Base-by-base conservation (phyloP, 2,113 vertebrate genomes). In the Percina caprodes region DNA sequence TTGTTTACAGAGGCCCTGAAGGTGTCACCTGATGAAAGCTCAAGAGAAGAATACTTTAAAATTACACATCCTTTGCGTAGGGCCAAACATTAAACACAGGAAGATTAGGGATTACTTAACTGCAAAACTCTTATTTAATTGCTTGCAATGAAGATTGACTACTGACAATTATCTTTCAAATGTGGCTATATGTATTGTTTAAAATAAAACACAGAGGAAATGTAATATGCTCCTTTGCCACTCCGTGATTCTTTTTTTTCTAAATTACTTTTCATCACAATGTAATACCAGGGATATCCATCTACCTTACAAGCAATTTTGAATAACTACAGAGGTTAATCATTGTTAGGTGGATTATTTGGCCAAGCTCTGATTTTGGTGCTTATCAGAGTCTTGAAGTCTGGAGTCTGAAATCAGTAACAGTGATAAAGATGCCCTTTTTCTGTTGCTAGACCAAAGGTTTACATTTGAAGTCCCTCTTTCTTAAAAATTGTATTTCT, bases 1-100 rank as follows among this genome's bases (percentile, higher is more conserved):
- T 72, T 92, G 78, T 93, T 91, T 77, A 81, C 75, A 77, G 60
- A 76, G 59, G 67, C 77, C 72, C 42, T 48, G 69, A 84, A 70
- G 61, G 75, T 88, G 84, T 91, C 72, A 54, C 35, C 62, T 72
- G 45, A 76, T 55, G 46, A 58, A 69, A 71, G 77, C 48, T 80
- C 18, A 59, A 35, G 18, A 70, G 48, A 69, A 63, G 65, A 79
- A 80, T 45, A 62, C n/a, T 16, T 74, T 74, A 39, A 89, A 85
- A 73, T 73, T 5, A 80, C 60, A 80, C 65, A 39, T 45, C 61
- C 6, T 66, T 80, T 87, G 70, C 80, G 82, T 55, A 51, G 74
- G 48, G 68, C n/a, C 69, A 76, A 83, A 69, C 51, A 63, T 79
- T 62, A 81, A 80, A 81, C 52, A 69, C 26, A 39, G 4, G 5